Conservation (phyloP, 2,888 invertebrate species). For the Ophraella communa region DNA sequence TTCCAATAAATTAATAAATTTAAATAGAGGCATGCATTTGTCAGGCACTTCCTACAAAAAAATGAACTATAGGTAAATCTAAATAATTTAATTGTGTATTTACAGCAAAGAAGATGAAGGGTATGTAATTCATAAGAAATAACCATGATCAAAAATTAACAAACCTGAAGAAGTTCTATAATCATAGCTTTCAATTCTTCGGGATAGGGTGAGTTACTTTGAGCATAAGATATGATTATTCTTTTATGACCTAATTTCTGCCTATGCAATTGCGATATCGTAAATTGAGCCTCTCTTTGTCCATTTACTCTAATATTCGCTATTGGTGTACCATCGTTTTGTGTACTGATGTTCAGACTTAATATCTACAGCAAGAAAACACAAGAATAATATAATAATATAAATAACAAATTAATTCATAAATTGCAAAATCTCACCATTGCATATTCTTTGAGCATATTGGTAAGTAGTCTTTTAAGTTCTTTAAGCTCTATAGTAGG, state of each 20-base stretch:
- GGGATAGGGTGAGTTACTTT: conserved; percentile 69
- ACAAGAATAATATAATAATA: too few relatives aligned
- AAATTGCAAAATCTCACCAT: too few relatives aligned
- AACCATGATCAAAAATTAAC: neutral
- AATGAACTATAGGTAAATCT: too few relatives aligned
- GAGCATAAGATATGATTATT: conserved; percentile 77
- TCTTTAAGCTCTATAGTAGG: conserved; percentile 71
- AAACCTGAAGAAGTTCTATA: conserved; percentile 70
- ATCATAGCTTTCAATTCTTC: conserved; percentile 73
- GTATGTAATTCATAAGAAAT: too few relatives aligned
- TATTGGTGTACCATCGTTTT: conserved; percentile 71
- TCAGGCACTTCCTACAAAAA: conserved; percentile 72
- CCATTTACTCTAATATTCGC: conserved; percentile 74
- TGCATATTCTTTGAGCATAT: conserved; percentile 70
- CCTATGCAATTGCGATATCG: conserved; percentile 84
- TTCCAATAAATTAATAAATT: conserved; percentile 83
- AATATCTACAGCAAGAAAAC: conserved; percentile 64
- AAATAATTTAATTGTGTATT: too few relatives aligned
- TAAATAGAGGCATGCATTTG: conserved; percentile 77
- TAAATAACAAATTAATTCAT: too few relatives aligned
- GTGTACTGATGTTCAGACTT: conserved; percentile 67
- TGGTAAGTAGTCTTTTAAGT: conserved; percentile 68
- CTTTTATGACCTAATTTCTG: conserved; percentile 82
- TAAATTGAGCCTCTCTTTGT: conserved; percentile 71
- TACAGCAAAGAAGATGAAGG: too few relatives aligned